Percentiles rank a stretch among this genome's conserved stretches.
phyloP scores from a whole-genome alignment of 2,888 invertebrate species.

The Drosophila fungiperda region DNA sequence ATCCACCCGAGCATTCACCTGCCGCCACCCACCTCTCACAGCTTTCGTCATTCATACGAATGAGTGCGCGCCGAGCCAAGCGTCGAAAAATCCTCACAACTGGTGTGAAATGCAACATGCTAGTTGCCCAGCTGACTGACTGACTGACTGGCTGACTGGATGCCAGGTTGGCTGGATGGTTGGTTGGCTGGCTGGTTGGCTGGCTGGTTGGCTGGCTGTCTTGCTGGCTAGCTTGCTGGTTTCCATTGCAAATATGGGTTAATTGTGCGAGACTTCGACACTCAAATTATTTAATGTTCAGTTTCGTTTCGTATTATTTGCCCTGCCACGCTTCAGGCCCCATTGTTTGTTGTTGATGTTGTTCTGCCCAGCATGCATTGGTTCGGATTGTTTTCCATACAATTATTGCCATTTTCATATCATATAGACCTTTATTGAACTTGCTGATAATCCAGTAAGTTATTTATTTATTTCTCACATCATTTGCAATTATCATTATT shows the following conservation, averaged over 20 bases:
- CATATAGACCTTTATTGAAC: slow-evolving; percentile 34
- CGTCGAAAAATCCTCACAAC: slow-evolving; percentile 60
- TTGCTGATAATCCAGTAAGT: slow-evolving; percentile 39
- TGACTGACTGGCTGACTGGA: slow-evolving; percentile 28
- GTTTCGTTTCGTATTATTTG: slow-evolving; percentile 30
- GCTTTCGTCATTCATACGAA: slow-evolving; percentile 78
- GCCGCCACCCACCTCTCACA: slow-evolving; percentile 8
- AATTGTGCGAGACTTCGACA: slow-evolving; percentile 78
- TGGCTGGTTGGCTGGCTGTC: slow-evolving; percentile 1
- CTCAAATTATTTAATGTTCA: slow-evolving; percentile 70
- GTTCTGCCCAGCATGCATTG: slow-evolving; percentile 36
- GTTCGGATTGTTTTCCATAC: slow-evolving; percentile 40
- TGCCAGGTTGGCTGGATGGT: slow-evolving; percentile 4
- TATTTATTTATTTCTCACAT: slow-evolving; percentile 48
- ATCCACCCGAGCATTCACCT: slow-evolving; percentile 39
- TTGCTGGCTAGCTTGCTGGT: slow-evolving; percentile 35
- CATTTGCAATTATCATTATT: slow-evolving; percentile 45
- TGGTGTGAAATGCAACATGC: slow-evolving; percentile 82
- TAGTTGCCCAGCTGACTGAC: slow-evolving; percentile 24
- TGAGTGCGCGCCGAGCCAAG: slow-evolving; percentile 73
- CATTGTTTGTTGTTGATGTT: slow-evolving; percentile 25
- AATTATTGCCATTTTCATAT: slow-evolving; percentile 53
- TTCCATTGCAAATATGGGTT: slow-evolving; percentile 74
- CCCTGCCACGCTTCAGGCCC: slow-evolving; percentile 2
- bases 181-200: neutral